Evolutionary conservation across 2,113 vertebrate species (phyloP).

Genomic region (Cyprinodon tularosa): DNA sequence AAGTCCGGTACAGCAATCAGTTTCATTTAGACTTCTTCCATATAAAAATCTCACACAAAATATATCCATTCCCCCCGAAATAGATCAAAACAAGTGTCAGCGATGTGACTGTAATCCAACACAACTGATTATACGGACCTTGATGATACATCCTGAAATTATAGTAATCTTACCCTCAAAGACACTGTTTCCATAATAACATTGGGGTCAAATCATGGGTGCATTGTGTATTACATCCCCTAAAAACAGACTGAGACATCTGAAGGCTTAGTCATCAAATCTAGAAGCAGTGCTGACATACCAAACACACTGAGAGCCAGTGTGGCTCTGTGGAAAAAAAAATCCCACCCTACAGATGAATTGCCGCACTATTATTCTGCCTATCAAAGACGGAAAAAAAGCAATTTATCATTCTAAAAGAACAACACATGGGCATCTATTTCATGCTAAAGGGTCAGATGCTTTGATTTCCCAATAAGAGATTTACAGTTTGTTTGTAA

Average conservation of each 20-base stretch:
- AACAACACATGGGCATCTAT: background rate
- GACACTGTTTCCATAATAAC: slow-evolving; percentile 14
- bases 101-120: slow-evolving; percentile 9
- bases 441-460: background rate
- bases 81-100: slow-evolving; percentile 23
- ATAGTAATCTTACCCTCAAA: slow-evolving; percentile 21
- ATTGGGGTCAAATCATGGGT: background rate
- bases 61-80: slow-evolving; percentile 76
- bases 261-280: slow-evolving; percentile 42
- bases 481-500: background rate
- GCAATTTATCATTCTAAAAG: background rate
- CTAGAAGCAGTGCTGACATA: slow-evolving; percentile 69
- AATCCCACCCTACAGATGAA: slow-evolving; percentile 86
- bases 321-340: slow-evolving; percentile 81
- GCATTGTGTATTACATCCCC: slow-evolving; percentile 2
- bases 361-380: slow-evolving; percentile 86
- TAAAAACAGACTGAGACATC: slow-evolving; percentile 13
- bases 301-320: slow-evolving; percentile 78
- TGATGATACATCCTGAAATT: slow-evolving; percentile 32
- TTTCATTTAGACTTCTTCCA: slow-evolving; percentile 83
- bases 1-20: background rate
- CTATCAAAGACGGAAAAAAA: slow-evolving; percentile 58
- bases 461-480: background rate
- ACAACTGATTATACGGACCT: background rate
- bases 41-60: slow-evolving; percentile 77